These are phyloP conservation scores for Globicephala melas DNA, from an alignment of 2,113 vertebrate species.

Conservation along the genomic window DNA sequence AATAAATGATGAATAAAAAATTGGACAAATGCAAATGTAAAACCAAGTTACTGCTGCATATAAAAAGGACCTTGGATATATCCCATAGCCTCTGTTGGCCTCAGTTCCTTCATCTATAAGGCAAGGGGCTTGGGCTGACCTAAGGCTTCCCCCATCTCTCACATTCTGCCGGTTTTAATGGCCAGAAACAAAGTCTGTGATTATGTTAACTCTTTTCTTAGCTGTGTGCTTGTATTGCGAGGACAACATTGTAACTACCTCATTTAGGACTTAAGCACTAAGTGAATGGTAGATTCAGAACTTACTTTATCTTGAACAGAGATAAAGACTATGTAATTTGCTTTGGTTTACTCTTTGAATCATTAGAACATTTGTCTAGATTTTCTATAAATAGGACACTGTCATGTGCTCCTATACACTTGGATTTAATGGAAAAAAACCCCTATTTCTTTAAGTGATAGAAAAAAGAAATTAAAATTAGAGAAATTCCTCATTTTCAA, in stretches of 20 bases:
- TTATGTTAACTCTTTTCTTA: slow-evolving; percentile 32
- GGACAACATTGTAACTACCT: slow-evolving; percentile 24
- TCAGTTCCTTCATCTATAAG: background rate
- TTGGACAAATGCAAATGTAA: background rate
- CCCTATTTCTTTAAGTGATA: slow-evolving; percentile 5
- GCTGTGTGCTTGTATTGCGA: background rate
- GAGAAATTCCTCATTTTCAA: slow-evolving; percentile 15
- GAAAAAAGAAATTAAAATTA: background rate
- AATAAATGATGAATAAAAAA: background rate
- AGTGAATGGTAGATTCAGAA: background rate
- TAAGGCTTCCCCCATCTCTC: background rate
- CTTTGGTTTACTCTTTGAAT: background rate
- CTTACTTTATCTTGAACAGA: slow-evolving; percentile 14
- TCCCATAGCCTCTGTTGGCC: background rate
- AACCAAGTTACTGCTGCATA: background rate
- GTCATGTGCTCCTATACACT: background rate
- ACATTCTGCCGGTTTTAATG: background rate
- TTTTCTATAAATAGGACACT: background rate
- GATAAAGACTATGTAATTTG: background rate
- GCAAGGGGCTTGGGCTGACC: background rate
- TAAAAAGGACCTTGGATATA: background rate
- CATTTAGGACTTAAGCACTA: background rate
- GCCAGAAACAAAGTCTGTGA: slow-evolving; percentile 8
- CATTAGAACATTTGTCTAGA: slow-evolving; percentile 3
- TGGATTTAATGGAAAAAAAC: background rate